Percentiles rank a stretch among this genome's conserved stretches.
These are phyloP conservation scores for Eupsilia transversa DNA, from an alignment of 2,888 invertebrate genomes.

Conservation along the genomic window DNA sequence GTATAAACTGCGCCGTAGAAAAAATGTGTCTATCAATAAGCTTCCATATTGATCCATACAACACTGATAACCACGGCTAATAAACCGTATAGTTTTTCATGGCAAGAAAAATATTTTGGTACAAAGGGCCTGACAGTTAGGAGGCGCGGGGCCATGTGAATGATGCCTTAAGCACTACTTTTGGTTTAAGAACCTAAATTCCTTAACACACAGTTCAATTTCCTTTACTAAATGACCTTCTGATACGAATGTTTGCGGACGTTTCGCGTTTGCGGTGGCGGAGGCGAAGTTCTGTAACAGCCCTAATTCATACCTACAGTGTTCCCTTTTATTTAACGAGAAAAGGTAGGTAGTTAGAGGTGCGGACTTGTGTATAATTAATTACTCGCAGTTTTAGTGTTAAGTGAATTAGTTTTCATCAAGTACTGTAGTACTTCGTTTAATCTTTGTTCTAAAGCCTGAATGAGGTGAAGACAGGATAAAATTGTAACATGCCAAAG, in stretches of 20 bases:
- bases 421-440: neutral
- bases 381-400: conserved; percentile 6
- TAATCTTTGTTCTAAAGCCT: neutral
- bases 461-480: neutral
- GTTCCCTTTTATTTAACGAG: conserved; percentile 77
- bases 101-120: too few relatives aligned
- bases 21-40: too few relatives aligned
- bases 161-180: too few relatives aligned
- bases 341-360: conserved; percentile 59
- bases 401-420: neutral
- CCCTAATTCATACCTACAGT: conserved; percentile 3
- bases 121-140: too few relatives aligned
- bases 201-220: neutral
- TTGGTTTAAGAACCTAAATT: neutral
- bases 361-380: conserved; percentile 40
- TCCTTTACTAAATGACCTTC: neutral
- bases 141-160: too few relatives aligned
- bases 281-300: neutral
- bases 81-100: too few relatives aligned
- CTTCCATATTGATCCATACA: too few relatives aligned
- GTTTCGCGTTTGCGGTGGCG: neutral
- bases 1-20: too few relatives aligned
- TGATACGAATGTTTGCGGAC: neutral
- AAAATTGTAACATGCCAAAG: neutral
- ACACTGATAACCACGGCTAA: too few relatives aligned